Conservation (phyloP, 2,113 vertebrate species). For the Zapornia atra region DNA sequence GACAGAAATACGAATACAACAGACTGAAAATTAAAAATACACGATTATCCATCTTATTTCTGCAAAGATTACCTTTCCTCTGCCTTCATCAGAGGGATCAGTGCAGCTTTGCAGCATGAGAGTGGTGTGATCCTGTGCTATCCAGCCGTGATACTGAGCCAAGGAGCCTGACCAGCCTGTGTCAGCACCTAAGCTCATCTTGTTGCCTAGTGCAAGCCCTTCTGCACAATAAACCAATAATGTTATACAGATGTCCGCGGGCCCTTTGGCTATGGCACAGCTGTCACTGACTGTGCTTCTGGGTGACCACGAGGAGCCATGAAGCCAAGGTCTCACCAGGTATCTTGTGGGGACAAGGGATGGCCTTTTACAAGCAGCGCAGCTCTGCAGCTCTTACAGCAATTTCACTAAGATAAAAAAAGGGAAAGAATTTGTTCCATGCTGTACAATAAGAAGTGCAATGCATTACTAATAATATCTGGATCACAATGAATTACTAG, state of each 20-base stretch:
- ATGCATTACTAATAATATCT: background rate
- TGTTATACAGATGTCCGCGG: background rate
- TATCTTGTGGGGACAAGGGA: background rate
- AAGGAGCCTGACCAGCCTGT: background rate
- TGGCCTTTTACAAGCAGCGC: background rate
- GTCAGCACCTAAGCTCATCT: background rate
- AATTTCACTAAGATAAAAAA: background rate
- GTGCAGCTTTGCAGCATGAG: background rate
- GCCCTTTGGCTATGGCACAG: background rate
- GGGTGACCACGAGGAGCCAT: background rate
- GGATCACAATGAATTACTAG: background rate
- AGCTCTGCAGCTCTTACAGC: background rate
- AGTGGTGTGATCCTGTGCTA: background rate
- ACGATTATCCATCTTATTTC: background rate
- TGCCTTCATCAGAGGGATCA: background rate
- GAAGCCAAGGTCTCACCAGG: background rate
- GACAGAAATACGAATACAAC: background rate
- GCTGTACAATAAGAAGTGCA: fast-evolving
- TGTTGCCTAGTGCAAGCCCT: background rate
- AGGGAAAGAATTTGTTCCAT: background rate
- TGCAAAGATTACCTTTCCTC: background rate
- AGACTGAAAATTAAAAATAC: background rate
- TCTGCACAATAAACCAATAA: background rate
- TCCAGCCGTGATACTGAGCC: background rate
- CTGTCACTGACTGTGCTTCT: background rate